A percentile compares a stretch with the other conserved stretches of the same genome.
phyloP scores from a whole-genome alignment of 2,797 vertebrate species.

The Anabacerthia variegaticeps region DNA sequence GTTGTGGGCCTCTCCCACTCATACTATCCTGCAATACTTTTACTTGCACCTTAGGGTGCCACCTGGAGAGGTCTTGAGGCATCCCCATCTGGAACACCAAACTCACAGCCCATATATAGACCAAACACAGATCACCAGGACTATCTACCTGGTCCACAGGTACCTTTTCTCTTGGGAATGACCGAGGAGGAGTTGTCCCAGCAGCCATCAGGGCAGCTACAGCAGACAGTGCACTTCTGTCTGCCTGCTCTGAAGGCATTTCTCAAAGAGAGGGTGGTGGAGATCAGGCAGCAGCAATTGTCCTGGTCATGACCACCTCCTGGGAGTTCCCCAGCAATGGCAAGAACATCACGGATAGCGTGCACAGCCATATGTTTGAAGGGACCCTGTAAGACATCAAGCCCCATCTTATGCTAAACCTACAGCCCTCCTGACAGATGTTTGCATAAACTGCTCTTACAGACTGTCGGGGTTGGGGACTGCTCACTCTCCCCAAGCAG shows the following conservation, averaged over 20 bases:
- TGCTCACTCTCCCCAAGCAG: background rate
- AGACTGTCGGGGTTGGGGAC: rapidly evolving
- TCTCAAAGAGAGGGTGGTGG: background rate
- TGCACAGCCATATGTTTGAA: background rate
- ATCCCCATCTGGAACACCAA: background rate
- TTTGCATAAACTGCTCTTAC: background rate
- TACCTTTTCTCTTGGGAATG: background rate
- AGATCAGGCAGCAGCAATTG: background rate
- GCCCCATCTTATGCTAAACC: background rate
- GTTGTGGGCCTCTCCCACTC: background rate
- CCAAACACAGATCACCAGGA: background rate
- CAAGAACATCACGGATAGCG: rapidly evolving
- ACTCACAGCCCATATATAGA: background rate
- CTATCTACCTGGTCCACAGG: background rate
- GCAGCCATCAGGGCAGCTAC: background rate
- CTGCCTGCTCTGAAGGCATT: background rate
- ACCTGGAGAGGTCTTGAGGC: background rate
- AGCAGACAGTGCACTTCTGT: background rate
- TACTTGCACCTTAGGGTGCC: background rate
- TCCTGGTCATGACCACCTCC: background rate
- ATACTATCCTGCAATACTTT: background rate
- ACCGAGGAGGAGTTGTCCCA: background rate
- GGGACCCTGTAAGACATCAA: background rate
- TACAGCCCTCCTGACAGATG: background rate
- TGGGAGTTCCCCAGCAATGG: background rate